Conservation (phyloP, 2,888 invertebrate genomes). For the Notodonta dromedarius region DNA sequence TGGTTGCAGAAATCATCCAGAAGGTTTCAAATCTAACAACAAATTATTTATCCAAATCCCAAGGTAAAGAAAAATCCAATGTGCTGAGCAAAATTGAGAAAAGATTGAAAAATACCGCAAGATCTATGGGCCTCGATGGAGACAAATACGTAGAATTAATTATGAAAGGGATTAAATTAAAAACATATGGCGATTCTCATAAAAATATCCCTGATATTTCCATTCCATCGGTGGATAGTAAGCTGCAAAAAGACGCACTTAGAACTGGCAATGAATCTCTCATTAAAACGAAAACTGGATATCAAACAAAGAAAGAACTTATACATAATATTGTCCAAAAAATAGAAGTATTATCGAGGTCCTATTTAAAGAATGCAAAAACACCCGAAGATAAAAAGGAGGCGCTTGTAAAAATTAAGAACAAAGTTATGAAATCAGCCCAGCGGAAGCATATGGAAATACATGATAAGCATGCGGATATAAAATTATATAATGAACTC, state of each 20-base stretch:
- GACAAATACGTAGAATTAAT: slow-evolving; percentile 56
- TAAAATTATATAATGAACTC: slow-evolving; percentile 43
- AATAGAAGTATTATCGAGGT: slow-evolving; percentile 46
- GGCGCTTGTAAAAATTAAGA: slow-evolving; percentile 42
- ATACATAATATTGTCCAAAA: slow-evolving; percentile 42
- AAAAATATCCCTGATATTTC: background rate
- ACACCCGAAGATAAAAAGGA: slow-evolving; percentile 38
- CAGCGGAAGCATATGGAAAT: slow-evolving; percentile 34
- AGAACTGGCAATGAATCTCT: slow-evolving; percentile 8
- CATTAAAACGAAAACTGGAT: slow-evolving; percentile 9
- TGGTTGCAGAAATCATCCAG: slow-evolving; percentile 44
- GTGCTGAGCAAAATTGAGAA: slow-evolving; percentile 45
- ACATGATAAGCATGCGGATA: slow-evolving; percentile 33
- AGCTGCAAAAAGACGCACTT: background rate
- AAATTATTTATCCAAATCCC: slow-evolving; percentile 33
- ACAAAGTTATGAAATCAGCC: slow-evolving; percentile 35
- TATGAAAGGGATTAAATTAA: slow-evolving; percentile 58
- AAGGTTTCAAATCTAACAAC: slow-evolving; percentile 50
- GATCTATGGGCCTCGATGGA: slow-evolving; percentile 42
- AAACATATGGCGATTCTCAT: slow-evolving; percentile 23
- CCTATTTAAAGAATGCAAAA: slow-evolving; percentile 36
- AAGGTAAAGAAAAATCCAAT: slow-evolving; percentile 30
- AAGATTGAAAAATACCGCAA: slow-evolving; percentile 47
- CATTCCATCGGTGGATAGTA: background rate
- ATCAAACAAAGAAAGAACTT: slow-evolving; percentile 23